Evolutionary conservation across 1,140 invertebrate species (phyloP).

Genomic region (Papilio polyxenes): DNA sequence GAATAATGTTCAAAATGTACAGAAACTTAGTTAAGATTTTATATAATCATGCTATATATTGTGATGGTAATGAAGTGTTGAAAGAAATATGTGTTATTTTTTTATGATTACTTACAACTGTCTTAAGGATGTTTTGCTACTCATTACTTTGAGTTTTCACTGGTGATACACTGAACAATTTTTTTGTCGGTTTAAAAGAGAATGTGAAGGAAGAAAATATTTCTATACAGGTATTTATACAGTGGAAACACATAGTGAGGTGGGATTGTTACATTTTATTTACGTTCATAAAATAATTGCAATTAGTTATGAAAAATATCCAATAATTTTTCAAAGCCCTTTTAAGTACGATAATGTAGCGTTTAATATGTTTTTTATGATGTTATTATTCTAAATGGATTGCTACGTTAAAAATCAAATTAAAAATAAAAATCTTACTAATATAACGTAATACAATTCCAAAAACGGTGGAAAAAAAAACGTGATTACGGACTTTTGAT

Average conservation of each 20-base stretch:
- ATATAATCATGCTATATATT: constrained; percentile 16
- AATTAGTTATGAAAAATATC: neutral
- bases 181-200: too few relatives aligned
- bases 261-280: neutral
- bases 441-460: neutral
- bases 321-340: neutral
- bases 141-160: too few relatives aligned
- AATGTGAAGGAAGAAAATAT: too few relatives aligned
- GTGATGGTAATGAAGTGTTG: constrained; percentile 19
- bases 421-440: neutral
- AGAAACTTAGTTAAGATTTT: constrained; percentile 26
- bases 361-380: neutral
- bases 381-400: neutral
- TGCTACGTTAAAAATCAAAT: neutral
- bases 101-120: neutral
- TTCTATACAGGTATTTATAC: too few relatives aligned
- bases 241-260: too few relatives aligned
- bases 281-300: neutral
- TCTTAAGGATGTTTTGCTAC: too few relatives aligned
- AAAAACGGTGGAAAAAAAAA: neutral
- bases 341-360: neutral
- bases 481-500: neutral
- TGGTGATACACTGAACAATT: too few relatives aligned
- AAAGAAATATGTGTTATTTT: neutral
- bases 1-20: constrained; percentile 76